Evolutionary conservation across 2,113 vertebrate species (phyloP).

Genomic region (Myotis brandtii): DNA sequence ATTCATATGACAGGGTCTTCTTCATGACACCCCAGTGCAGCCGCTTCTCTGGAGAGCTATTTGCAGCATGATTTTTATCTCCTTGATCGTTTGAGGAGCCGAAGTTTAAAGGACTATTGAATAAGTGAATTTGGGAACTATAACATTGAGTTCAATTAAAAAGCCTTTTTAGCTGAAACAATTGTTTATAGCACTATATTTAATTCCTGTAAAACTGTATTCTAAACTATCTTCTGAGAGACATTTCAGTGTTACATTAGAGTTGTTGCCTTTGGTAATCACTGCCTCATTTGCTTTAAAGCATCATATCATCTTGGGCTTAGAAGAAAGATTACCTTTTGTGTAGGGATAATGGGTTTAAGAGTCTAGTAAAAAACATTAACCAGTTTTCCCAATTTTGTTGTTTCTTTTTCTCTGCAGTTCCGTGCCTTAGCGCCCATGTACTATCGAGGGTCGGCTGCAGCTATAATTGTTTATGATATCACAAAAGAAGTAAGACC

Average conservation of each 20-base stretch:
- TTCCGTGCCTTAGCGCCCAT: conserved; percentile 98
- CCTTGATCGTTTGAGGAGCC: conserved; percentile 52
- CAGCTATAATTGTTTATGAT: conserved; percentile 98
- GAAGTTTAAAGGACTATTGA: conserved; percentile 67
- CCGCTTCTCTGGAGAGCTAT: background rate
- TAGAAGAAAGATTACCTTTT: conserved; percentile 63
- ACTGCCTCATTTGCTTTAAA: conserved; percentile 49
- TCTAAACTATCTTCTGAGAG: conserved; percentile 40
- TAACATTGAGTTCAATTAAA: conserved; percentile 67
- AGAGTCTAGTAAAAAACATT: background rate
- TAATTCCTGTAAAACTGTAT: conserved; percentile 65
- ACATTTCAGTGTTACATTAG: background rate
- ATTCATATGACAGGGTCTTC: conserved; percentile 16
- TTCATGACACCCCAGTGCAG: background rate
- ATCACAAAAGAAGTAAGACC: conserved; percentile 97
- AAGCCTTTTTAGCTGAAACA: conserved; percentile 69
- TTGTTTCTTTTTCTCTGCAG: conserved; percentile 83
- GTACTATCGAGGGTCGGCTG: conserved; percentile 99
- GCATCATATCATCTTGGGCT: conserved; percentile 40
- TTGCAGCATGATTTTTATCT: conserved; percentile 45
- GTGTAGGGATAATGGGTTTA: conserved; percentile 5
- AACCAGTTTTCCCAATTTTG: conserved; percentile 2
- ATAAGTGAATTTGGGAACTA: conserved; percentile 68
- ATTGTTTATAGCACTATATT: conserved; percentile 56
- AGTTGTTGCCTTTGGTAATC: conserved; percentile 59